Evolutionary conservation across 2,113 vertebrate species (phyloP).

Genomic region (Arvicanthis niloticus): DNA sequence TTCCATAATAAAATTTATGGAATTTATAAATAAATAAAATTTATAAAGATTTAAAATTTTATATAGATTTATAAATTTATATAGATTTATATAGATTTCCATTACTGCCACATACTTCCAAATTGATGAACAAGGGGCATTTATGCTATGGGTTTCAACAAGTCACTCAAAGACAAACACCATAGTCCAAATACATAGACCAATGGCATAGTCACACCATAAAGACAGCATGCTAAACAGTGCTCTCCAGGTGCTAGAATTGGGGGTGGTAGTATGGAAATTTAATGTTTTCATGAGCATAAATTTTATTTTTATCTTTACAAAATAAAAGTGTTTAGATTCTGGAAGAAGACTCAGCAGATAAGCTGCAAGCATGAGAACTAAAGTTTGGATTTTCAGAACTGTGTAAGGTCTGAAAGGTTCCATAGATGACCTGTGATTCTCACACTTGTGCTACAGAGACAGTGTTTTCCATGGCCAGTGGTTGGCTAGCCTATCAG

Average conservation of each 20-base stretch:
- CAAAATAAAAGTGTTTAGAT: neutral
- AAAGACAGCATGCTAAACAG: neutral
- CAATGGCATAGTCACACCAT: neutral
- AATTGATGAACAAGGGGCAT: neutral
- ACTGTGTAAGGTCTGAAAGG: neutral
- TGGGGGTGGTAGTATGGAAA: neutral
- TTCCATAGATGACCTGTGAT: neutral
- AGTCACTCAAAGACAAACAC: neutral
- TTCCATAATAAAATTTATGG: too few species aligned
- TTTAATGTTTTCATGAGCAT: neutral
- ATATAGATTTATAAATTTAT: too few species aligned
- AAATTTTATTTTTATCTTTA: neutral
- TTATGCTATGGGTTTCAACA: neutral
- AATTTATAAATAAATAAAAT: too few species aligned
- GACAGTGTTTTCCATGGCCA: too few species aligned
- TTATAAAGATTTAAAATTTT: too few species aligned
- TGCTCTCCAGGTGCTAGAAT: neutral
- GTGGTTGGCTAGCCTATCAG: neutral
- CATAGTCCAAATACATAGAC: too few species aligned
- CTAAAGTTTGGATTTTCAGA: neutral
- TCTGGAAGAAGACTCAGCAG: neutral
- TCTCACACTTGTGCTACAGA: neutral
- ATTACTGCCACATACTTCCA: neutral
- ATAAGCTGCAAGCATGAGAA: neutral
- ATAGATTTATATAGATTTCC: too few species aligned